These are phyloP conservation scores for Lagorchestes hirsutus DNA, from an alignment of 2,797 vertebrate genomes.

Conservation along the genomic window DNA sequence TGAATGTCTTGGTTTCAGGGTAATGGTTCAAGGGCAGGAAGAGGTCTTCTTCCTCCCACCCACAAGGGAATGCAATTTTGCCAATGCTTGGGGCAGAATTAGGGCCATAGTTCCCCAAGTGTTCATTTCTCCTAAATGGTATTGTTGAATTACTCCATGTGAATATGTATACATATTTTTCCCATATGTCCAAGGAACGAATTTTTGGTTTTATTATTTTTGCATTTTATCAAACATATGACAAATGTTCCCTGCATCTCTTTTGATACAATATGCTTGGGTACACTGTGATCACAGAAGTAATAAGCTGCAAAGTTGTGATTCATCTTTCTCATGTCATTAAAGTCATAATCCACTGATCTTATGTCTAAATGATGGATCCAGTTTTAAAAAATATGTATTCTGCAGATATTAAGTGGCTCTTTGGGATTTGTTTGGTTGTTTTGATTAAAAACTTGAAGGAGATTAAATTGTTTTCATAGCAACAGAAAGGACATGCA, in stretches of 20 bases:
- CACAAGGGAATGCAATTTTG: neutral
- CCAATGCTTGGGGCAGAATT: slow-evolving; percentile 29
- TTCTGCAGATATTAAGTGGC: slow-evolving; percentile 45
- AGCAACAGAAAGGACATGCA: slow-evolving; percentile 19
- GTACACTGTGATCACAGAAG: slow-evolving; percentile 56
- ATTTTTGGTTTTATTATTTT: slow-evolving; percentile 34
- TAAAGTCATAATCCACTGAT: slow-evolving; percentile 68
- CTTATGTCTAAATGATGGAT: slow-evolving; percentile 53
- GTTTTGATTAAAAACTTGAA: slow-evolving; percentile 64
- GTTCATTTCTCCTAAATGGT: slow-evolving; percentile 41
- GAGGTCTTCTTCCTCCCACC: slow-evolving; percentile 8
- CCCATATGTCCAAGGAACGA: slow-evolving; percentile 16
- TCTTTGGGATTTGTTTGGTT: slow-evolving; percentile 65
- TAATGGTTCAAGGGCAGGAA: neutral
- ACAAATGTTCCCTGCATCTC: slow-evolving; percentile 37
- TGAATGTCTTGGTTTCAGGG: neutral
- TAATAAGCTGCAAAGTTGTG: slow-evolving; percentile 66
- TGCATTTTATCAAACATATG: slow-evolving; percentile 33
- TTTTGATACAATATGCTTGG: slow-evolving; percentile 58
- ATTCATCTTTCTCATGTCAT: slow-evolving; percentile 72
- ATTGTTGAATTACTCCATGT: slow-evolving; percentile 27
- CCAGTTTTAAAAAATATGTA: slow-evolving; percentile 65
- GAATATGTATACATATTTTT: slow-evolving; percentile 22
- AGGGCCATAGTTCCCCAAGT: slow-evolving; percentile 19
- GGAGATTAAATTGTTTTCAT: slow-evolving; percentile 59